These are phyloP conservation scores for Muraenolepis orangiensis DNA, from an alignment of 2,797 vertebrate species.

Conservation along the genomic window DNA sequence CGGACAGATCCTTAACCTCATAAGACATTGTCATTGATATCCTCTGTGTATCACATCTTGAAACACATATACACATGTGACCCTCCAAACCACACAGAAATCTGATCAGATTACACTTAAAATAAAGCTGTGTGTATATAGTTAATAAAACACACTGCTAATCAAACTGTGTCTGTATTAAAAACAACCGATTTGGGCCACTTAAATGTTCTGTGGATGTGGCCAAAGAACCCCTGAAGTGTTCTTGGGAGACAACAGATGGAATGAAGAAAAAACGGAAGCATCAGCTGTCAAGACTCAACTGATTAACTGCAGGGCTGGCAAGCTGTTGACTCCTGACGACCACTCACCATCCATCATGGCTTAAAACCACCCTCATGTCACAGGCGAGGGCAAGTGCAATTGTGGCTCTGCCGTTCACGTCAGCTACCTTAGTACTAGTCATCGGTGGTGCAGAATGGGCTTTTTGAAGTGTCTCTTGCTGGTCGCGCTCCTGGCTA, in stretches of 20 bases:
- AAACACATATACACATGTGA: too few relatives aligned
- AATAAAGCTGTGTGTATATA: neutral
- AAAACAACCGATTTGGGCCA: neutral
- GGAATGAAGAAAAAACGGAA: conserved; percentile 48
- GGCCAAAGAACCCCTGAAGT: neutral
- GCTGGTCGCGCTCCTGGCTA: conserved; percentile 25
- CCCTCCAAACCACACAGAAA: too few relatives aligned
- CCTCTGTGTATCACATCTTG: too few relatives aligned
- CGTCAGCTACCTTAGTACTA: neutral
- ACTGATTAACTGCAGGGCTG: conserved; percentile 62
- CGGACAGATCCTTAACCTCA: too few relatives aligned
- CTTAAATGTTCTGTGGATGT: neutral
- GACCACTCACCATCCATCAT: conserved; percentile 34
- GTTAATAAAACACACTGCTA: neutral
- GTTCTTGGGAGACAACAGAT: conserved; percentile 14
- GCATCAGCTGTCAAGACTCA: conserved; percentile 53
- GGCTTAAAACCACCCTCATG: conserved; percentile 40
- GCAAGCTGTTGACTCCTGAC: conserved; percentile 50
- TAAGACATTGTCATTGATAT: too few relatives aligned
- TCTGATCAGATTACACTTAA: neutral
- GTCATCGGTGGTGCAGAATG: conserved; percentile 36
- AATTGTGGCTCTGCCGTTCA: conserved; percentile 18
- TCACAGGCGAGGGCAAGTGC: neutral
- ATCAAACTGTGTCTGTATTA: neutral
- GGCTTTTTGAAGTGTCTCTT: conserved; percentile 26